Percentiles rank a stretch among this genome's conserved stretches.
Evolutionary conservation across 2,797 vertebrate genomes (phyloP).

Genomic region (Nyctalus aviator): DNA sequence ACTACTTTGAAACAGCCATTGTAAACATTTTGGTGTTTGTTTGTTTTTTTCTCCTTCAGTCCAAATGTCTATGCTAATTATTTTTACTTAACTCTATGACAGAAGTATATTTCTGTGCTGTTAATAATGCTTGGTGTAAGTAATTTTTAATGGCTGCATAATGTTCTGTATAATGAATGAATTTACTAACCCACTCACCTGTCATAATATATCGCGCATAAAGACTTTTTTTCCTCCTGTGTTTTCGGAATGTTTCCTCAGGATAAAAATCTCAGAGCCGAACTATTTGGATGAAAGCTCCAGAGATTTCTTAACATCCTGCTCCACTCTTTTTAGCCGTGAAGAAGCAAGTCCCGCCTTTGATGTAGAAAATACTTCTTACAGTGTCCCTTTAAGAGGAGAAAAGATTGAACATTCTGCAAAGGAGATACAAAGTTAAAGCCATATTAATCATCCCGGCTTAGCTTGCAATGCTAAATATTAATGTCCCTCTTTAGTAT

Average conservation of each 20-base stretch:
- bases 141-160: slow-evolving; percentile 52
- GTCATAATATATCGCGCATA: neutral
- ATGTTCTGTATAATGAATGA: slow-evolving; percentile 40
- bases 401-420: slow-evolving; percentile 72
- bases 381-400: slow-evolving; percentile 69
- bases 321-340: neutral
- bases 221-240: neutral
- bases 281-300: slow-evolving; percentile 35
- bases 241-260: neutral
- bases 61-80: slow-evolving; percentile 24
- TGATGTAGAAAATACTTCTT: slow-evolving; percentile 29
- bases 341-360: neutral
- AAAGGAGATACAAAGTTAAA: slow-evolving; percentile 74
- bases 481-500: slow-evolving; percentile 83
- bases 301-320: neutral
- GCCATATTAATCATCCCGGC: slow-evolving; percentile 79
- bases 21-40: neutral
- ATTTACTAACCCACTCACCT: slow-evolving; percentile 37
- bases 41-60: neutral
- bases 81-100: slow-evolving; percentile 48
- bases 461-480: slow-evolving; percentile 82
- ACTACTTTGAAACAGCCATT: neutral
- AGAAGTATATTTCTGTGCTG: slow-evolving; percentile 19
- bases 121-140: slow-evolving; percentile 20
- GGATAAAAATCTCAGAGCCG: neutral